Evolutionary conservation across 2,888 invertebrate genomes (phyloP), one percentile per base, ranked within the genome.

Genomic region (Sericinus montela): DNA sequence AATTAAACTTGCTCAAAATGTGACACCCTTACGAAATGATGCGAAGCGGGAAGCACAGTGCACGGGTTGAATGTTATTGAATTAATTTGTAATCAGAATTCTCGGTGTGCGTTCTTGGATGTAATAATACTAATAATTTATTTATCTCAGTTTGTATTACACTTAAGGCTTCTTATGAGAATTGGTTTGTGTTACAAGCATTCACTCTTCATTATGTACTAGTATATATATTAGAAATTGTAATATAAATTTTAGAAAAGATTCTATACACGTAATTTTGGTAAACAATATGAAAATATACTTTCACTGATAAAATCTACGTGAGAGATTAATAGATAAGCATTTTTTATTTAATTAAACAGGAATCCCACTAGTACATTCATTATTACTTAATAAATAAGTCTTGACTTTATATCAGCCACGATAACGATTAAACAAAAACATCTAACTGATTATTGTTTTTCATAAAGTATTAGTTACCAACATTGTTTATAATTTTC

Each of bases 1-100:
- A 87, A 88, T 88, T 88, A 86, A 88, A 87, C 87, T 85, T 83
- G 82, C 84, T 86, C 80, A 85, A 87, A 87, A 87, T 88, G 86
- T 86, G 86, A 85, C 85, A 86, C 83, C 86, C 85, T 81, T 85
- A 83, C 85, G 77, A 80, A 87, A 85, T 83, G 83, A 82, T 73
- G 79, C 73, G 72, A 67, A 71, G 71, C 71, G 66, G 76, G 76
- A 78, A 81, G 84, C 75, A 84, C 83, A 80, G 79, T 85, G 84
- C 82, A 86, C 80, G 78, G 76, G 72, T 80, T 77, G 77, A 81
- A 84, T 84, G 76, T 85, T 83, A 84, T 86, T 83, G 83, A 86
- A 86, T 87, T 86, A 85, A 85, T 86, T 82, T 75, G 83, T 85
- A 86, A 85, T 87, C 85, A 86, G 75, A 84, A 85, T 84, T 82